phyloP scores from a whole-genome alignment of 2,113 vertebrate species.

The Varanus salvator region DNA sequence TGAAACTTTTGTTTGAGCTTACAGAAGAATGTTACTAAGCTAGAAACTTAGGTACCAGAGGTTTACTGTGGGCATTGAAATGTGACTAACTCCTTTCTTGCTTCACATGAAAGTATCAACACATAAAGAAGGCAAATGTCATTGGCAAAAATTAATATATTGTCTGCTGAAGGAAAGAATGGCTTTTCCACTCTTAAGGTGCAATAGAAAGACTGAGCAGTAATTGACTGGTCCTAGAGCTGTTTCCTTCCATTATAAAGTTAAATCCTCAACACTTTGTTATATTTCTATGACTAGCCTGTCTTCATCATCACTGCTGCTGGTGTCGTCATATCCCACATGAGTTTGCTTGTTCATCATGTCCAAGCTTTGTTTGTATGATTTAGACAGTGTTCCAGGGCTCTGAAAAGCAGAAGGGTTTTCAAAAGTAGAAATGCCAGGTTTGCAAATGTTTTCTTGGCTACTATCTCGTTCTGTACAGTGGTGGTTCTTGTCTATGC shows the following conservation, averaged over 20 bases:
- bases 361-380: slow-evolving; percentile 72
- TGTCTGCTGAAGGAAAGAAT: slow-evolving; percentile 46
- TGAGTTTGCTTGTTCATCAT: slow-evolving; percentile 77
- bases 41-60: neutral
- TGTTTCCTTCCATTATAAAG: neutral
- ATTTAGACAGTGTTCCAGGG: slow-evolving; percentile 49
- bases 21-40: neutral
- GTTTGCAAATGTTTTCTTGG: accelerated
- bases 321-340: slow-evolving; percentile 78
- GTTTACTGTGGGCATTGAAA: neutral
- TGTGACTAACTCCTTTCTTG: neutral
- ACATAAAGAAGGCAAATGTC: slow-evolving; percentile 18
- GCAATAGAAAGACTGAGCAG: slow-evolving; percentile 3
- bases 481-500: neutral
- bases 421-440: neutral
- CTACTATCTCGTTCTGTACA: neutral
- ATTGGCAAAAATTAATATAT: slow-evolving; percentile 31
- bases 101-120: neutral
- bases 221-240: accelerated
- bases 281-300: slow-evolving; percentile 82
- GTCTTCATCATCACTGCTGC: slow-evolving; percentile 82
- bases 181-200: slow-evolving; percentile 59
- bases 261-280: neutral
- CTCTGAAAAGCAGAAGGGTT: neutral
- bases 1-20: neutral